A percentile compares a stretch with the other conserved stretches of the same genome.
These are phyloP conservation scores for Pedionomus torquatus DNA, from an alignment of 2,113 vertebrate genomes.

Conservation along the genomic window DNA sequence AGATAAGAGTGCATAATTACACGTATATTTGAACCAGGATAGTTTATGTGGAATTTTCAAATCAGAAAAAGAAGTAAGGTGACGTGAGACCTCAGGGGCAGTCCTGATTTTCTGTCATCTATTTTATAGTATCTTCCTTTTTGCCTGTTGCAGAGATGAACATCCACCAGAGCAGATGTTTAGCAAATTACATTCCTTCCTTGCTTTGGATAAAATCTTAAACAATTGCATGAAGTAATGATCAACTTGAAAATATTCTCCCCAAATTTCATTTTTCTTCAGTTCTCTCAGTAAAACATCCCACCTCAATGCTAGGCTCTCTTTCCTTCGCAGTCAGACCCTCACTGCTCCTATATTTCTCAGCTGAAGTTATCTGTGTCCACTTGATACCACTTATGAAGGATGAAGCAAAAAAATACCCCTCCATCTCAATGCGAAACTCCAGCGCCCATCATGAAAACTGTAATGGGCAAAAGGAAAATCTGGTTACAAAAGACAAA, in stretches of 20 bases:
- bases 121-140: neutral
- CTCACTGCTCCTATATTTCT: neutral
- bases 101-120: neutral
- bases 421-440: neutral
- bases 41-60: neutral
- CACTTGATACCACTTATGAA: neutral
- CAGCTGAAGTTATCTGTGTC: neutral
- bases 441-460: neutral
- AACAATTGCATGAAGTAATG: neutral
- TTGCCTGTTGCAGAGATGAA: neutral
- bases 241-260: neutral
- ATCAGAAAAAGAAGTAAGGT: neutral
- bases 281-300: neutral
- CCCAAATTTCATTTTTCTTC: neutral
- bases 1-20: neutral
- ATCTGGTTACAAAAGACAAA: neutral
- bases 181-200: neutral
- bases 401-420: neutral
- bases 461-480: neutral
- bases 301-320: neutral
- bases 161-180: fast-evolving
- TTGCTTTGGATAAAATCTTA: neutral
- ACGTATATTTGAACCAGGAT: neutral
- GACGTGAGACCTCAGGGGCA: neutral
- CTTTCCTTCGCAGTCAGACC: neutral